Evolutionary conservation across 2,113 vertebrate genomes (phyloP), one percentile per base, ranked within the genome.

Genomic region (Romanogobio albipinnatus): DNA sequence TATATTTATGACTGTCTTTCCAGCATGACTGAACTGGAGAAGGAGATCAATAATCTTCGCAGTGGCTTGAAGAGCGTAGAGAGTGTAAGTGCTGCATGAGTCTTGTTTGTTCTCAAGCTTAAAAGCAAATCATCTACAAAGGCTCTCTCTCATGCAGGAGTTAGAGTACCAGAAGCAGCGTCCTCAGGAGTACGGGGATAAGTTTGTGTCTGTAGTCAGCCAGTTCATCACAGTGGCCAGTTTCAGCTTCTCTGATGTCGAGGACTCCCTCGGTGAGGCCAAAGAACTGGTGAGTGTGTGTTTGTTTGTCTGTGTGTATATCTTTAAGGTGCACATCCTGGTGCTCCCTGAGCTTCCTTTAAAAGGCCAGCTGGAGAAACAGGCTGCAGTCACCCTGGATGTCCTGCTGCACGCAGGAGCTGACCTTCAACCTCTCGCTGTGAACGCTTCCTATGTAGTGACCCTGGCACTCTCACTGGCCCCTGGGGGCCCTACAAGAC

Each of bases 1-100:
- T 26, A 71, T 43, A 13, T 71, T 9, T 58, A 13, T 59, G 4
- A 9, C 59, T 39, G 1, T 78, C 11, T 17, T 10, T 22, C 36
- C 93, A 99, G 98, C 92, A 98, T 99, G 98, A 99, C 96, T 0
- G 98, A 99, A 91, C 91, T 99, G 93, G 98, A 99, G 90, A 99
- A 99, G 91, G 98, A 99, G 92, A 96, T 99, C 80, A 94, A 93
- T 85, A 97, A 95, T 86, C 89, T 99, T 92, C 96, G 97, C 88
- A 97, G 95, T 3, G 98, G 97, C 84, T 92, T 99, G 91, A 98
- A 95, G 90, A 97, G 95, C 0, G 98, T 99, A 53, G 98, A 99
- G 89, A 96, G 89, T 2, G 98, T 99, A 90, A 97, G 98, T 59
- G 5, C 74, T 79, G 17, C 76, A 22, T 36, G 68, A 61, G 14